Evolutionary conservation across 2,113 vertebrate genomes (phyloP), one percentile per base, ranked within the genome.

Genomic region (Peromyscus californicus): DNA sequence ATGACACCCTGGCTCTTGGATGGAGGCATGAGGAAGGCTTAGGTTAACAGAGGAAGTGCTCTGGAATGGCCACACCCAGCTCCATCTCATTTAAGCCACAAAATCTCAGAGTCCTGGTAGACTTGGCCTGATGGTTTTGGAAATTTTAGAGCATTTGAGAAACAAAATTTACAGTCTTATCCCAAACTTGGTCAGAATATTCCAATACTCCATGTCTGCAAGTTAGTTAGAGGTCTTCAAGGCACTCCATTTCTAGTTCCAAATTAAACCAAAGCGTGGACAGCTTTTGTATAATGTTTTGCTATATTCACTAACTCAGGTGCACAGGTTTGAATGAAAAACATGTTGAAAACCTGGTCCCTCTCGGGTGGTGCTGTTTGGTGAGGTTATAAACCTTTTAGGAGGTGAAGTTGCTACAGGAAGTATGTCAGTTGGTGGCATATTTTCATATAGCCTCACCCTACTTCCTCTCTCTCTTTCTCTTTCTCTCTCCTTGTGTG

Each of bases 261-360:
- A 57, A 94, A 88, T 97, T 90, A 95, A 97, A 90, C 74, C 84
- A 59, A 97, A 95, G 91, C 36, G 76, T 21, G 74, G 88, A 78
- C 8, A 78, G 75, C 17, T 51, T 80, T 85, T 88, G 29, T 8
- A 51, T 45, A n/a, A 29, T 61, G 75, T 82, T 95, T 80, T 91
- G 80, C 69, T 42, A 85, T 91, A 84, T 61, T 96, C 51, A 36
- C 48, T 31, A 54, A 79, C 29, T 79, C 48, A 36, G 70, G 48
- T 36, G 29, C 16, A 33, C 29, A 31, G 29, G 12, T 54, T 79
- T 33, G 29, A 54, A 31, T 54, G 31, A 79, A 54, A 51, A 79
- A 54, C 51, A 79, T 9, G 26, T 33, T 54, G 76, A 72, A 79
- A 3, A 79, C 16, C 16, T 79, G 29, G 29, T 54, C 29, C 76